Base-by-base conservation (phyloP, 2,113 vertebrate genomes). In the Hiodon tergisus region DNA sequence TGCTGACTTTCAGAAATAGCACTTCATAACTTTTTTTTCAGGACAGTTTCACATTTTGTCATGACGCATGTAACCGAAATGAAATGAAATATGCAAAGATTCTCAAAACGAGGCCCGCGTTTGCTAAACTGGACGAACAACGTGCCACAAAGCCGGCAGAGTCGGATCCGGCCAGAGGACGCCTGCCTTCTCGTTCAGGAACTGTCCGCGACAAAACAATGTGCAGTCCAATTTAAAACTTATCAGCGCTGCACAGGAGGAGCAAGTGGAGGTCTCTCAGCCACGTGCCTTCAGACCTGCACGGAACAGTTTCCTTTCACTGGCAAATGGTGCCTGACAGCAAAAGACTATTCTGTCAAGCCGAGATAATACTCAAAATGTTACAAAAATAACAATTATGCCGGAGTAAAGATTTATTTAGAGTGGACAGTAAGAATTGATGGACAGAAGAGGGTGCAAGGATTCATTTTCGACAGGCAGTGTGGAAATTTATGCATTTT, bases 171-270 rank as follows among this genome's bases (percentile, higher is more conserved):
- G 16, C 17, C 11, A 17, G 31, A 31, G 31, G 31, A 31, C 31
- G n/a, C 61, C 69, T 79, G 68, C 31, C 71, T 52, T 5, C 54
- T 51, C 51, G 52, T 63, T 65, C 51, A 3, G 31, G 14, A 70
- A 75, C 48, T 80, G 8, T 74, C 78, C 14, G 70, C 71, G 47
- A 52, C 60, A 76, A 72, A 82, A 90, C 88, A 90, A 90, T 88
- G 60, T 81, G 1, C 62, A 83, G 83, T 85, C 84, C 84, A 79
- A 88, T 80, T 82, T 81, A 83, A 13, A 77, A 87, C 85, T 89
- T 92, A 91, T 92, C 91, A 89, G 86, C 47, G n/a, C 76, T 77
- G 79, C 62, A 83, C 90, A 92, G 90, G 51, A 87, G 76, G 31
- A 31, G 48, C 13, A 48, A 11, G 54, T 78, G 82, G 82, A 83